Base-by-base conservation (phyloP, 1,140 invertebrate species). In the Aphis craccivora region DNA sequence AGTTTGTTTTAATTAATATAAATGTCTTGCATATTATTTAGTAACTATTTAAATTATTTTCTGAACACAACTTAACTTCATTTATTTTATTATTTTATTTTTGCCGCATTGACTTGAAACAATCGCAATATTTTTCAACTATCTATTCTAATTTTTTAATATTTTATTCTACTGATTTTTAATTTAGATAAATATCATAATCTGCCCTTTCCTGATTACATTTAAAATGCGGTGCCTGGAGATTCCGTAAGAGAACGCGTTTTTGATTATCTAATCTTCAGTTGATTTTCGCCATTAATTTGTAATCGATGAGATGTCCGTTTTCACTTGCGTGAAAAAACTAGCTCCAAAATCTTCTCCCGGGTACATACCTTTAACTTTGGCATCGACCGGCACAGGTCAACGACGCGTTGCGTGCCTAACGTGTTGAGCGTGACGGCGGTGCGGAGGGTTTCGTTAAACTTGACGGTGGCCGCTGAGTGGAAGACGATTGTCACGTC, bases 401-500 rank as follows among this genome's bases (percentile, higher is more conserved):
- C 93, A 2, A 95, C 94, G n/a, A 95, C 94, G 14, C 94, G 91
- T 53, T 94, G 94, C 23, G 95, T 95, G 20, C 95, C 95, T 40
- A 94, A 94, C 2, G 95, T 95, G 94, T 95, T 95, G 83, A 95
- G 94, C 8, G 91, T 94, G 18, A 95, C 95, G 45, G 95, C 95
- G 7, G 94, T 94, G 40, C 94, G 93, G 3, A 95, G 94, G 9
- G 91, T 94, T 94, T 95, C 95, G 87, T 95, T 95, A 94, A 95
- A 95, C 25, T 95, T 95, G 87, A 95, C 96, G 43, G 97, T 97
- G 9, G 97, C 97, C 8, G 97, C 97, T 11, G 96, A 96, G 94
- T 97, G 97, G 95, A 97, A 97, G 1, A 97, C 96, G 88, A 97
- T 95, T 51, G 97, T 96, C 35, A 98, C 97, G 93, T 97, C 96